Evolutionary conservation across 2,888 invertebrate species (phyloP).

Genomic region (Diaprepes abbreviatus): DNA sequence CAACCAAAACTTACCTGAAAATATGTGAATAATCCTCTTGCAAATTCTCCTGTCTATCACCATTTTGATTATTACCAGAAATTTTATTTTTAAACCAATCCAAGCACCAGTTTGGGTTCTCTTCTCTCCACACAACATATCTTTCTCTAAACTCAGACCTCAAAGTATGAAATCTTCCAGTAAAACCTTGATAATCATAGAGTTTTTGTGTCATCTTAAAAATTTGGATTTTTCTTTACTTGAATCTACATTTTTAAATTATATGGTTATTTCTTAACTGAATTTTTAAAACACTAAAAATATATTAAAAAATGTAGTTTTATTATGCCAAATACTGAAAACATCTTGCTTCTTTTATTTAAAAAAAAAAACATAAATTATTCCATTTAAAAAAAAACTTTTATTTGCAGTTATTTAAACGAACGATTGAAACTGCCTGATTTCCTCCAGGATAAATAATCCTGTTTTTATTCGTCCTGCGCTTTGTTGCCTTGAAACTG

Average conservation of each 20-base stretch:
- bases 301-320: no score
- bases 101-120: constrained; percentile 71
- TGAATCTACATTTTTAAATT: no score
- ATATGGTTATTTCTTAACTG: no score
- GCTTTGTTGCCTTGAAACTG: constrained; percentile 15
- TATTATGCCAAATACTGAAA: no score
- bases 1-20: constrained; percentile 72
- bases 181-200: constrained; percentile 82
- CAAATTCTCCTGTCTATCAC: constrained; percentile 47
- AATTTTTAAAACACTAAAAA: no score
- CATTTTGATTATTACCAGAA: constrained; percentile 53
- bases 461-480: constrained; percentile 30
- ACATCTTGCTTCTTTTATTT: no score
- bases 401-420: neutral
- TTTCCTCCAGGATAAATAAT: constrained; percentile 29
- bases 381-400: neutral
- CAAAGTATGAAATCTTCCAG: constrained; percentile 78
- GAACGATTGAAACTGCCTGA: constrained; percentile 4
- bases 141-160: constrained; percentile 77
- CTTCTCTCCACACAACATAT: constrained; percentile 75
- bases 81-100: constrained; percentile 69
- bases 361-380: no score
- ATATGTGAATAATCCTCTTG: constrained; percentile 75
- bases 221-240: no score
- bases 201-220: constrained; percentile 82